phyloP scores from a whole-genome alignment of 1,140 invertebrate genomes.

The Calliopsis andreniformis region DNA sequence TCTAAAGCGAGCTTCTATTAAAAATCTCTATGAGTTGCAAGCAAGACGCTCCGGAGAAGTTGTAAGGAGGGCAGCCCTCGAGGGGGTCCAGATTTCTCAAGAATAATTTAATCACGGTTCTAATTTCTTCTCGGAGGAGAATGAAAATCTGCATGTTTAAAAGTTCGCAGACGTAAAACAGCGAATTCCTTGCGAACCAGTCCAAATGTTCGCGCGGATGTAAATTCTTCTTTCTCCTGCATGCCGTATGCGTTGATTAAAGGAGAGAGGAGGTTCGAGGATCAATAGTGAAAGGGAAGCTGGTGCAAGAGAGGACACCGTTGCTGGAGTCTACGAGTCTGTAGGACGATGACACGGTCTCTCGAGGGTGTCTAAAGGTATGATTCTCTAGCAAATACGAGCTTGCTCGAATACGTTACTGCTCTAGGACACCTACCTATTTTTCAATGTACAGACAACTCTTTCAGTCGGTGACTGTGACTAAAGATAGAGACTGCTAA shows the following conservation, averaged over 20 bases:
- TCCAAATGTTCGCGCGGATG: background rate
- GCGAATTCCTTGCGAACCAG: background rate
- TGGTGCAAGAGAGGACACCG: conserved; percentile 17
- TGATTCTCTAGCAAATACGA: conserved; percentile 51
- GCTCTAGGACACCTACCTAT: conserved; percentile 73
- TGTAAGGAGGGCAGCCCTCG: no score
- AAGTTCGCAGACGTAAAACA: background rate
- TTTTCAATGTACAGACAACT: conserved; percentile 75
- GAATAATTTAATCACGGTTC: no score
- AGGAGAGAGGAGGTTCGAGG: conserved; percentile 15
- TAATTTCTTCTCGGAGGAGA: background rate
- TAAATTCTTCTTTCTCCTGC: conserved; percentile 1
- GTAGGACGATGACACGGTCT: conserved; percentile 41
- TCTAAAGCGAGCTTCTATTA: no score
- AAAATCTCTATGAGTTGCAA: no score
- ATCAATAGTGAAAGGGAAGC: conserved; percentile 8
- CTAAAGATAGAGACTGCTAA: conserved; percentile 76
- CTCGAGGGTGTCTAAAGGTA: conserved; percentile 56
- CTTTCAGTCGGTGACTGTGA: conserved; percentile 74
- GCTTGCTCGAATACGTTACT: conserved; percentile 57
- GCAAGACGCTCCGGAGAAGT: no score
- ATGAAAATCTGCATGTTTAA: background rate
- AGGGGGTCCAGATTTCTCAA: no score
- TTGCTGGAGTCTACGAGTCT: conserved; percentile 24
- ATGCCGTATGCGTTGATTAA: background rate